These are phyloP conservation scores for Astyanax mexicanus DNA, from an alignment of 2,797 vertebrate species.

Conservation along the genomic window DNA sequence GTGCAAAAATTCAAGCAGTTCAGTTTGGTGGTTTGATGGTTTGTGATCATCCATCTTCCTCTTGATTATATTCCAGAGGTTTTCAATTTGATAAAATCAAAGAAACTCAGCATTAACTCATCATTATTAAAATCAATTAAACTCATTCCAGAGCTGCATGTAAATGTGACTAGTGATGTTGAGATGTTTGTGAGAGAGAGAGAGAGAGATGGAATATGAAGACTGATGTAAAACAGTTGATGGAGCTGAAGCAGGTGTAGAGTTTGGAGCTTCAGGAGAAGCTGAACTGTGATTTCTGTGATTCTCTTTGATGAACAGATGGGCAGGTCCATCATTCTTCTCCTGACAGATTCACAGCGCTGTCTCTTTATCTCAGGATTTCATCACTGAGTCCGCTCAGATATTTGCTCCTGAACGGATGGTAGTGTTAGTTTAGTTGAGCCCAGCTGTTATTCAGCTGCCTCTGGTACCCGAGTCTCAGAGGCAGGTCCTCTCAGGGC, in stretches of 20 bases:
- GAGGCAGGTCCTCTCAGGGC: background rate
- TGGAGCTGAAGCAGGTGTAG: background rate
- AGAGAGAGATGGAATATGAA: too few relatives aligned
- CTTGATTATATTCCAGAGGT: too few relatives aligned
- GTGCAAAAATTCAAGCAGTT: too few relatives aligned
- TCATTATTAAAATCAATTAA: too few relatives aligned
- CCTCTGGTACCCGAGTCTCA: background rate
- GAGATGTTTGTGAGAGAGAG: background rate
- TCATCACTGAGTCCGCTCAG: background rate
- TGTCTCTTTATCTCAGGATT: conserved; percentile 11
- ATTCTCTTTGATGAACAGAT: conserved; percentile 28
- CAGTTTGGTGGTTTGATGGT: too few relatives aligned
- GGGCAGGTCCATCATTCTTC: conserved; percentile 11
- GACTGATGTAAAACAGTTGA: conserved; percentile 1
- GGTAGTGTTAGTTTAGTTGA: background rate
- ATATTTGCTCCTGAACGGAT: background rate
- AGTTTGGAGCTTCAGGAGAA: conserved; percentile 12
- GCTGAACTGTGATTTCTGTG: background rate
- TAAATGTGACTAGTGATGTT: background rate
- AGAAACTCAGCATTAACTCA: too few relatives aligned
- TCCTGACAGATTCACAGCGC: conserved; percentile 8
- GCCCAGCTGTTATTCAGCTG: background rate
- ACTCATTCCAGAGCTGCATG: too few relatives aligned
- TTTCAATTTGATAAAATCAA: too few relatives aligned
- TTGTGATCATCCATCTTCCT: too few relatives aligned